phyloP scores from a whole-genome alignment of 2,888 invertebrate species.

The Galerucella pusilla region DNA sequence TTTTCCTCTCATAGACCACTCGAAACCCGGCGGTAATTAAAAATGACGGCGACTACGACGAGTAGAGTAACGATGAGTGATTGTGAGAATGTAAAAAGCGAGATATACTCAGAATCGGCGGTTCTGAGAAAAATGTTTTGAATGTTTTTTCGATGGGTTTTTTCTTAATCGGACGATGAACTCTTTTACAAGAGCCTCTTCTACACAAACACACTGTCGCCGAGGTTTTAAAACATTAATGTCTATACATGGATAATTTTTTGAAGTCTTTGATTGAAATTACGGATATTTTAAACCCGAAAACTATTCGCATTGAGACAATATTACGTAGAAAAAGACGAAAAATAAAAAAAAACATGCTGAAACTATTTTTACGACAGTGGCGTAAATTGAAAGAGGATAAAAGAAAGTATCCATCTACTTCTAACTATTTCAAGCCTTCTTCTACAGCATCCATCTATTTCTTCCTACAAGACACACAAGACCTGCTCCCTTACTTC shows the following conservation, averaged over 20 bases:
- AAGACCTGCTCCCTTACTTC: too few species aligned
- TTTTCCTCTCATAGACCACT: conserved; percentile 13
- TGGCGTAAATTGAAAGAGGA: too few species aligned
- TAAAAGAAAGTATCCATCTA: too few species aligned
- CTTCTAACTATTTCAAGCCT: too few species aligned
- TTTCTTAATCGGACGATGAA: conserved; percentile 33
- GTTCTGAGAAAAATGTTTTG: conserved; percentile 12
- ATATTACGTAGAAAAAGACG: too few species aligned
- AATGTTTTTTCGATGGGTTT: conserved; percentile 34
- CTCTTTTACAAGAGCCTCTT: conserved; percentile 22
- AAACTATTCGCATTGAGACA: too few species aligned
- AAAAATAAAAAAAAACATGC: too few species aligned
- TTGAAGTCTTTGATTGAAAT: background rate
- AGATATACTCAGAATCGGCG: conserved; percentile 26
- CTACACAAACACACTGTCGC: conserved; percentile 7
- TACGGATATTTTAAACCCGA: too few species aligned
- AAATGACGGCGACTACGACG: conserved; percentile 8
- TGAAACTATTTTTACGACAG: too few species aligned
- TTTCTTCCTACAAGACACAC: too few species aligned
- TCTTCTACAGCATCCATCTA: too few species aligned
- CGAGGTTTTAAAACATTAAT: background rate
- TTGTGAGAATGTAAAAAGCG: conserved; percentile 26
- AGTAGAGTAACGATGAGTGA: background rate
- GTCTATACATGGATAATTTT: background rate
- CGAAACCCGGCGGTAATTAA: background rate